phyloP scores from a whole-genome alignment of 2,888 invertebrate genomes.

The Tolmerus cingulatus region DNA sequence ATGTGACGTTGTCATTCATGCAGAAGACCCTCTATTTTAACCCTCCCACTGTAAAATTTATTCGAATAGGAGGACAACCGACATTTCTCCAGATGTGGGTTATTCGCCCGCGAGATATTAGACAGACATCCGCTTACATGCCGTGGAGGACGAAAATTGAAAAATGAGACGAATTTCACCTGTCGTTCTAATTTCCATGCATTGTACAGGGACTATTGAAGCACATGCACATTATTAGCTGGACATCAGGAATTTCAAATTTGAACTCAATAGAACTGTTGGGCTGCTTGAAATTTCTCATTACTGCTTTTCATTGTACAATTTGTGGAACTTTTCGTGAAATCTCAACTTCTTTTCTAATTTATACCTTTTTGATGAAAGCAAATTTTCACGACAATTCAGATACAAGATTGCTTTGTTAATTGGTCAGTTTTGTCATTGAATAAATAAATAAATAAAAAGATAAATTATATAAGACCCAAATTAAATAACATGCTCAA shows the following conservation, averaged over 20 bases:
- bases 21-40: not conserved
- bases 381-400: too few relatives aligned
- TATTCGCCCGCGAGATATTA: not conserved
- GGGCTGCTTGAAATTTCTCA: not conserved
- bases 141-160: not conserved
- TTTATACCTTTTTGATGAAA: too few relatives aligned
- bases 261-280: not conserved
- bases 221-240: not conserved
- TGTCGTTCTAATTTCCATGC: not conserved
- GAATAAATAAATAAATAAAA: too few relatives aligned
- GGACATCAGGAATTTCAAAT: not conserved
- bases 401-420: too few relatives aligned
- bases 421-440: too few relatives aligned
- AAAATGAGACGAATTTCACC: not conserved
- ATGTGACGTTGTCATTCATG: slow-evolving; percentile 6
- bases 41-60: not conserved
- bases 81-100: not conserved
- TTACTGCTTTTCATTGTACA: not conserved
- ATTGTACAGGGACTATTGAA: not conserved
- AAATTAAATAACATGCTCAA: too few relatives aligned
- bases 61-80: not conserved
- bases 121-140: not conserved
- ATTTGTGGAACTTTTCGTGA: too few relatives aligned
- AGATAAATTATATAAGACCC: too few relatives aligned
- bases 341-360: too few relatives aligned